phyloP scores from a whole-genome alignment of 1,140 invertebrate species.

The Polypedilum pembai region DNA sequence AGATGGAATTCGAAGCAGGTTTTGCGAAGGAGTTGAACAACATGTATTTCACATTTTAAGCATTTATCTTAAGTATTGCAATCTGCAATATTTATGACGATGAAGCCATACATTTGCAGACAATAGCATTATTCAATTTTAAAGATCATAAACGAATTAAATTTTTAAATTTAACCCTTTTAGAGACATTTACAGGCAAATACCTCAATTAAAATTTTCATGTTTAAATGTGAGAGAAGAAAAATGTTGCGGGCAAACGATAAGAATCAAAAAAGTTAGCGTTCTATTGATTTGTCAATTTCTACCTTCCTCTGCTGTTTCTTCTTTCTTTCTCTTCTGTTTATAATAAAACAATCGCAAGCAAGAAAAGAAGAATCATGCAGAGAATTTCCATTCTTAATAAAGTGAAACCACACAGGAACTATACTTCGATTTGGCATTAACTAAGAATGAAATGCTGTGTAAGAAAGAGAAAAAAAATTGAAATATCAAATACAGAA shows the following conservation, averaged over 20 bases:
- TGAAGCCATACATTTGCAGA: no score
- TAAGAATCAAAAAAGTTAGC: neutral
- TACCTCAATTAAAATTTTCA: neutral
- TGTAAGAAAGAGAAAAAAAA: neutral
- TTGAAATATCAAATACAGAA: neutral
- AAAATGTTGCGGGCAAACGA: neutral
- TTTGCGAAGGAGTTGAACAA: no score
- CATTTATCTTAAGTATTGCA: no score
- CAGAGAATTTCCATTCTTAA: neutral
- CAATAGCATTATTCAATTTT: no score
- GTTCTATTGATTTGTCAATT: conserved; percentile 10
- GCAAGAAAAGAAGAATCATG: neutral
- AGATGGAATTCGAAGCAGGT: no score
- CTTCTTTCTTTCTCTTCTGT: neutral
- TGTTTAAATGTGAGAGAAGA: neutral
- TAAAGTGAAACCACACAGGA: conserved; percentile 4
- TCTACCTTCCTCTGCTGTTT: neutral
- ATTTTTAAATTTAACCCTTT: no score
- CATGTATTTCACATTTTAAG: no score
- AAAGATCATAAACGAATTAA: no score
- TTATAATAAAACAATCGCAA: neutral
- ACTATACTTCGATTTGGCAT: conserved; percentile 1
- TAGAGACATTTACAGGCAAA: no score
- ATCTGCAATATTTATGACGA: no score
- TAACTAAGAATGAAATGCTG: neutral